Percentiles rank a stretch among this genome's conserved stretches.
Evolutionary conservation across 2,113 vertebrate genomes (phyloP).

Genomic region (Azemiops feae): DNA sequence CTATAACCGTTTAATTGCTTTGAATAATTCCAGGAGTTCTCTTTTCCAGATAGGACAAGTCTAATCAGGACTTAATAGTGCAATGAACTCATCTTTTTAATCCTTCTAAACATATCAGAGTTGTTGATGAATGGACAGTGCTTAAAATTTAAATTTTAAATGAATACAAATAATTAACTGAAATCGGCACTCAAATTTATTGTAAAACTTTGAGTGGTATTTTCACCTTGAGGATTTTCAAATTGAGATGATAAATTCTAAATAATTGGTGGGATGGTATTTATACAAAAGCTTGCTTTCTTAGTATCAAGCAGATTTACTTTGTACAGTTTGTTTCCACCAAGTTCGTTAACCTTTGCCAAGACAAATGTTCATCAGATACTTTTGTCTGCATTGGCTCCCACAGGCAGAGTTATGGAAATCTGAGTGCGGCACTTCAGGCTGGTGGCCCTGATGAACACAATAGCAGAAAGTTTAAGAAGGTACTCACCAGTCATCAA

Average conservation of each 20-base stretch:
- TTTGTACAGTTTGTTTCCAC: not conserved
- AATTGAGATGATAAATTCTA: not conserved
- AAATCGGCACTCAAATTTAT: not conserved
- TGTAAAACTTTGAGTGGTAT: not conserved
- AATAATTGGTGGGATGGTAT: accelerated
- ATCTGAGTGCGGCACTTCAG: accelerated
- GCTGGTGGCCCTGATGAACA: not conserved
- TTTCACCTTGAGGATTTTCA: not conserved
- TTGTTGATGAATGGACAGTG: not conserved
- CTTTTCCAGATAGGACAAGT: not conserved
- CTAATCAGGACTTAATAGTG: not conserved
- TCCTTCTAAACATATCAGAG: not conserved
- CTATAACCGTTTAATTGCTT: not conserved
- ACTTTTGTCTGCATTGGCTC: accelerated
- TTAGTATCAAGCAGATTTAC: not conserved
- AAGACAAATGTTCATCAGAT: not conserved
- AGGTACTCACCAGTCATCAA: slow-evolving; percentile 90
- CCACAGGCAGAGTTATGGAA: not conserved
- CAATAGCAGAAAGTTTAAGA: accelerated
- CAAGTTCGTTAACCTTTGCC: not conserved
- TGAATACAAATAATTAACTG: not conserved
- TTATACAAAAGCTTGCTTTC: not conserved
- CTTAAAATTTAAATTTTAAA: not conserved
- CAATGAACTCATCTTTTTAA: not conserved
- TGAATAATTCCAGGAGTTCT: not conserved